A percentile compares a stretch with the other conserved stretches of the same genome.
phyloP scores from a whole-genome alignment of 2,888 invertebrate species.

The Leptopilina syphax region DNA sequence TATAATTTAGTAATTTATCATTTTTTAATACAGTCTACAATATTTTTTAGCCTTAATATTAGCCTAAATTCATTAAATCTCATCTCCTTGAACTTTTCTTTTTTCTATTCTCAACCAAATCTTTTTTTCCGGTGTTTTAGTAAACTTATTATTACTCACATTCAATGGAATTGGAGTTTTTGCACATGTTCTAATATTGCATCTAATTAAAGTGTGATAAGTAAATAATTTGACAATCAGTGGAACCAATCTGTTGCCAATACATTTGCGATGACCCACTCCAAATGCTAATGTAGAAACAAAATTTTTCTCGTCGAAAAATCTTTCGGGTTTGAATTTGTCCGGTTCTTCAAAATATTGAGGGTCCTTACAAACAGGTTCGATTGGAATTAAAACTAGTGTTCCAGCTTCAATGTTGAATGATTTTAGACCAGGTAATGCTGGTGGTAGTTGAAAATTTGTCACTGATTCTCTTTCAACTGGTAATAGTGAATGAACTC shows the following conservation, averaged over 20 bases:
- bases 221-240: too few species aligned
- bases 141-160: background rate
- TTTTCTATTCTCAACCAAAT: background rate
- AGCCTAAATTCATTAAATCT: too few species aligned
- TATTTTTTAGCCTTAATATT: too few species aligned
- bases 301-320: constrained; percentile 46
- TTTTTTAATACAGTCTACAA: too few species aligned
- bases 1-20: too few species aligned
- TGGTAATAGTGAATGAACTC: constrained; percentile 62
- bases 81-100: background rate
- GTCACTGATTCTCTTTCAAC: constrained; percentile 65
- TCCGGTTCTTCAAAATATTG: constrained; percentile 71
- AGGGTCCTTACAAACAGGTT: constrained; percentile 70
- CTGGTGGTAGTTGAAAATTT: constrained; percentile 68
- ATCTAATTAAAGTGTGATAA: too few species aligned
- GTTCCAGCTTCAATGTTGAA: constrained; percentile 64
- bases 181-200: background rate
- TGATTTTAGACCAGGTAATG: constrained; percentile 63
- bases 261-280: too few species aligned
- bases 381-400: constrained; percentile 66
- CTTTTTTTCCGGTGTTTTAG: background rate
- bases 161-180: background rate
- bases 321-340: constrained; percentile 74
- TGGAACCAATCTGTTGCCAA: too few species aligned
- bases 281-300: too few species aligned